Conservation (phyloP, 2,888 invertebrate species). For the Tetramorium bicarinatum region DNA sequence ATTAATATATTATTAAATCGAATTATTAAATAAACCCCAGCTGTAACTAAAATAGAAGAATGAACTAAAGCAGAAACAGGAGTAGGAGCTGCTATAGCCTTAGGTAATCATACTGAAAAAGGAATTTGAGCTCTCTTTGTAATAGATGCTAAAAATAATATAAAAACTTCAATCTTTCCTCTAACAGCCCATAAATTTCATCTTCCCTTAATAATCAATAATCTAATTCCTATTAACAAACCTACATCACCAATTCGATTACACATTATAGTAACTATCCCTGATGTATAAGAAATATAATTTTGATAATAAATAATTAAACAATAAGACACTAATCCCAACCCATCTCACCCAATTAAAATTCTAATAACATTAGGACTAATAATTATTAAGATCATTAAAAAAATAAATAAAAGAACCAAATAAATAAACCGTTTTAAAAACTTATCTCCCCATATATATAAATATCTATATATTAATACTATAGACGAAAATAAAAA, state of each 20-base stretch:
- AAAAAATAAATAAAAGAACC: constrained; percentile 62
- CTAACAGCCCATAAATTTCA: background rate
- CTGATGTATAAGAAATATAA: constrained; percentile 90
- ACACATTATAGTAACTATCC: constrained; percentile 89
- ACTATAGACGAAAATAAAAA: too few relatives aligned
- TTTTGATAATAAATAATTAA: constrained; percentile 92
- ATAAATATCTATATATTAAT: too few relatives aligned
- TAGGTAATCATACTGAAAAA: constrained; percentile 92
- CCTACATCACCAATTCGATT: constrained; percentile 16
- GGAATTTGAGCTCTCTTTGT: constrained; percentile 94
- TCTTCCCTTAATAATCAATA: background rate
- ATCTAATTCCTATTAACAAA: background rate
- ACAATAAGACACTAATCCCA: constrained; percentile 91
- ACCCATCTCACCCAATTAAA: constrained; percentile 91
- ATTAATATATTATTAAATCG: too few relatives aligned
- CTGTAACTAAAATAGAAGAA: constrained; percentile 93
- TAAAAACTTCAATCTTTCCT: background rate
- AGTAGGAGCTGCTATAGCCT: constrained; percentile 91
- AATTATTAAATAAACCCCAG: too few relatives aligned
- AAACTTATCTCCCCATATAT: too few relatives aligned
- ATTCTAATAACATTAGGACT: constrained; percentile 88
- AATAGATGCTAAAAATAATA: constrained; percentile 87
- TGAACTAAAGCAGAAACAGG: constrained; percentile 91
- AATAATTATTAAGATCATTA: constrained; percentile 86
- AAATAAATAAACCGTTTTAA: too few relatives aligned